A percentile compares a stretch with the other conserved stretches of the same genome.
Evolutionary conservation across 2,888 invertebrate genomes (phyloP).

Genomic region (Periphyllus acericola): DNA sequence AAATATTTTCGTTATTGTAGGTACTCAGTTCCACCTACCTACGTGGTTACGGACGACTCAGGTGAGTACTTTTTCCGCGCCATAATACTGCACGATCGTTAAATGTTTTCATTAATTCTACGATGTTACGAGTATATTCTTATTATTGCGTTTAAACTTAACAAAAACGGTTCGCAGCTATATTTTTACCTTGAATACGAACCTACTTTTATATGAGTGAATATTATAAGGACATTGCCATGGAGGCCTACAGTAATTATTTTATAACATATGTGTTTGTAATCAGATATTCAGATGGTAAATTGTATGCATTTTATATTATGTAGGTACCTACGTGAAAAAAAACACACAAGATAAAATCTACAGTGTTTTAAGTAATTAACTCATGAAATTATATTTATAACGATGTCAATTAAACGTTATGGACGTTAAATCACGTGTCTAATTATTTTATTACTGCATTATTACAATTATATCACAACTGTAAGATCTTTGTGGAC

Average conservation of each 20-base stretch:
- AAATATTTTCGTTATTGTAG: too few relatives aligned
- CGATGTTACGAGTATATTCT: too few relatives aligned
- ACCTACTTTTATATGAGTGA: not conserved
- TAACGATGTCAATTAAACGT: not conserved
- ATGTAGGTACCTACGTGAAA: too few relatives aligned
- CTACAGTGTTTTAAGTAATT: not conserved
- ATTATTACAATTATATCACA: too few relatives aligned
- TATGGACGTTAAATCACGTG: not conserved
- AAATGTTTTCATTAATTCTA: constrained; percentile 3
- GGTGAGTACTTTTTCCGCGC: constrained; percentile 13
- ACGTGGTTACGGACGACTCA: not conserved
- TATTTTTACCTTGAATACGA: constrained; percentile 5
- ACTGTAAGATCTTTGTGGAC: too few relatives aligned
- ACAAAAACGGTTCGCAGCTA: not conserved
- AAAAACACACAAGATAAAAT: too few relatives aligned
- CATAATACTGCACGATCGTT: not conserved
- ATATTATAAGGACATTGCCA: not conserved
- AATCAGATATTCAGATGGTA: too few relatives aligned
- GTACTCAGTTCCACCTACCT: too few relatives aligned
- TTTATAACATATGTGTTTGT: not conserved
- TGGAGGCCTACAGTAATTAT: not conserved
- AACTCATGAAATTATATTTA: not conserved
- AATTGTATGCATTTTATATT: too few relatives aligned
- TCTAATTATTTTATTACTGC: not conserved
- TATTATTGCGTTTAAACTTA: not conserved